Conservation (phyloP, 2,888 invertebrate genomes). For the Campoplex capitator region DNA sequence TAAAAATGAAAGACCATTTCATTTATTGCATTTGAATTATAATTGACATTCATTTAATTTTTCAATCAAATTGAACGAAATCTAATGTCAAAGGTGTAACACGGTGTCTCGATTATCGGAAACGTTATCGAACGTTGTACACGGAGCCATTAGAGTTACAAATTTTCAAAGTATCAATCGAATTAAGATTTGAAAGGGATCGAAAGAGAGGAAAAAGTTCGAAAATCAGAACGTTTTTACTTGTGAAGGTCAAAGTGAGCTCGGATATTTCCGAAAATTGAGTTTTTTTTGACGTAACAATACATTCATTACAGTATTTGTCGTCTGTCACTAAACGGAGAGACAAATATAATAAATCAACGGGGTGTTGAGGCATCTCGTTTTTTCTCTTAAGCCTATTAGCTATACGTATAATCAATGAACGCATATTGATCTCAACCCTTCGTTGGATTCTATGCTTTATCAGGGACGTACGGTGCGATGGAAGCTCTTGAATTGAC, state of each 20-base stretch:
- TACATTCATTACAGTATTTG: constrained; percentile 16
- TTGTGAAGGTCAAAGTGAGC: neutral
- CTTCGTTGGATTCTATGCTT: constrained; percentile 74
- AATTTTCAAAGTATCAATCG: neutral
- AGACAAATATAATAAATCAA: constrained; percentile 48
- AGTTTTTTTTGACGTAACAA: neutral
- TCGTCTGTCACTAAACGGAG: constrained; percentile 58
- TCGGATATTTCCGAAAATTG: neutral
- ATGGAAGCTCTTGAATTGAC: neutral
- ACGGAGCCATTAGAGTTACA: neutral
- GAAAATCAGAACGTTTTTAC: neutral
- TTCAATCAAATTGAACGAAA: neutral
- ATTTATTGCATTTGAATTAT: neutral
- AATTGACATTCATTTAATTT: neutral
- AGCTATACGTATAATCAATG: constrained; percentile 77
- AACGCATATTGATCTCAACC: constrained; percentile 80
- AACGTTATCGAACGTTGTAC: neutral
- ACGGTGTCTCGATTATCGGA: no score
- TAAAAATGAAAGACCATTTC: neutral
- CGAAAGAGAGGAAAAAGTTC: neutral
- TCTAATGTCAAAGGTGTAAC: no score
- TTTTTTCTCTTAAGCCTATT: constrained; percentile 33
- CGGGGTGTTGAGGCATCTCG: constrained; percentile 69
- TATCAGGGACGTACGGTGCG: constrained; percentile 72
- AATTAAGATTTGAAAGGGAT: neutral